Evolutionary conservation across 2,797 vertebrate species (phyloP).

Genomic region (Coendou prehensilis): DNA sequence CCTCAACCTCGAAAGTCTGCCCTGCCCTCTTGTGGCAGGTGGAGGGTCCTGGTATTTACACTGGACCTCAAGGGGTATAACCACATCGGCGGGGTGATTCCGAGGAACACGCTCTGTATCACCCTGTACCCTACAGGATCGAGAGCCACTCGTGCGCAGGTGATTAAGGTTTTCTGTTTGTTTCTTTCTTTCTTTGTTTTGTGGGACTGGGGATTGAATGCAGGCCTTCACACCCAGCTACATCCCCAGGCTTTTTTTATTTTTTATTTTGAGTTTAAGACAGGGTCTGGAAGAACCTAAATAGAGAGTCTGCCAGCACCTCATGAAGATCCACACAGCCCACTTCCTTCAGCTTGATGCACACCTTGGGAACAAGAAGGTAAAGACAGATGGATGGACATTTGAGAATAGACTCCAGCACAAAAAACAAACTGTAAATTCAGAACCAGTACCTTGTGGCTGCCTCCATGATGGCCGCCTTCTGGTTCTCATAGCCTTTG

Average conservation of each 20-base stretch:
- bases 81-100: not conserved
- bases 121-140: not conserved
- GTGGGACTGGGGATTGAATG: not conserved
- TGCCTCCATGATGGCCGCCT: not conserved
- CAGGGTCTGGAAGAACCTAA: not conserved
- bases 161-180: not conserved
- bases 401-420: not conserved
- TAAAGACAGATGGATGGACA: not conserved
- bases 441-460: rapidly evolving
- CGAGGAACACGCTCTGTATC: not conserved
- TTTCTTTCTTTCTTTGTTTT: not conserved
- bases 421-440: not conserved
- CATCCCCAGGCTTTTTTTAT: not conserved
- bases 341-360: not conserved
- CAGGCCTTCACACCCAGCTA: not conserved
- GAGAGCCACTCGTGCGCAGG: rapidly evolving
- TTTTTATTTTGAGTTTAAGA: not conserved
- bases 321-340: rapidly evolving
- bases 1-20: not conserved
- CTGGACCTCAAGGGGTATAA: not conserved
- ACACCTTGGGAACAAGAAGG: not conserved
- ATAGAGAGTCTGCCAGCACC: not conserved
- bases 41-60: not conserved
- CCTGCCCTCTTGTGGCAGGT: not conserved
- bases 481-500: not conserved